phyloP scores from a whole-genome alignment of 2,888 invertebrate genomes.

The Crematogaster levior region DNA sequence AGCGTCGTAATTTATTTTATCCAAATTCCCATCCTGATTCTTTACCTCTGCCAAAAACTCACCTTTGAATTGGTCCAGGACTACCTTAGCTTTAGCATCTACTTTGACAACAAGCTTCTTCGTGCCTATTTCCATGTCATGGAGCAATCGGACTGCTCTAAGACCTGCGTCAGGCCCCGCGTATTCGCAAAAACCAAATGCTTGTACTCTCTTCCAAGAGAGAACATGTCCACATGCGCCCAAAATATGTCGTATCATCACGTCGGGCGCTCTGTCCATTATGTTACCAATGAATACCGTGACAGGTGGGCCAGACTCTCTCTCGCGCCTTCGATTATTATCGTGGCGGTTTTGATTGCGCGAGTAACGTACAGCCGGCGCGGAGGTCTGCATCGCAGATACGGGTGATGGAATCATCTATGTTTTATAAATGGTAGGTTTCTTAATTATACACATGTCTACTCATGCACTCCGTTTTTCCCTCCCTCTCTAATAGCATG shows the following conservation, averaged over 20 bases:
- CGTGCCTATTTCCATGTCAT: slow-evolving; percentile 96
- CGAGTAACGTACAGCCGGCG: slow-evolving; percentile 83
- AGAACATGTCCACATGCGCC: slow-evolving; percentile 97
- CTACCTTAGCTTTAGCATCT: slow-evolving; percentile 98
- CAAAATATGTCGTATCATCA: slow-evolving; percentile 96
- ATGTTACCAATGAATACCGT: slow-evolving; percentile 99
- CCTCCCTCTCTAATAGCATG: slow-evolving; percentile 69
- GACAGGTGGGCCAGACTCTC: slow-evolving; percentile 92
- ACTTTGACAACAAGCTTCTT: slow-evolving; percentile 98
- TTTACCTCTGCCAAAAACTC: background rate
- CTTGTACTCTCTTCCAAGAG: slow-evolving; percentile 99
- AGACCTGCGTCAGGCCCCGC: slow-evolving; percentile 98
- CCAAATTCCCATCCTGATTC: background rate
- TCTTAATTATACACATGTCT: slow-evolving; percentile 77
- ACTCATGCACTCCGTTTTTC: slow-evolving; percentile 73
- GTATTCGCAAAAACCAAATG: slow-evolving; percentile 99
- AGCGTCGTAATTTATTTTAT: background rate
- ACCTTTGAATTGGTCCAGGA: slow-evolving; percentile 97
- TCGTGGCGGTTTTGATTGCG: slow-evolving; percentile 83
- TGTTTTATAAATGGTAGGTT: slow-evolving; percentile 75
- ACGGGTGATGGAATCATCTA: slow-evolving; percentile 86
- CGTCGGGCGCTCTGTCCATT: slow-evolving; percentile 97
- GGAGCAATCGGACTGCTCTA: slow-evolving; percentile 96
- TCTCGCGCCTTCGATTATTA: slow-evolving; percentile 81
- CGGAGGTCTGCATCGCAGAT: slow-evolving; percentile 85